These are phyloP conservation scores for Thalassophryne amazonica DNA, from an alignment of 2,797 vertebrate species.

Conservation along the genomic window DNA sequence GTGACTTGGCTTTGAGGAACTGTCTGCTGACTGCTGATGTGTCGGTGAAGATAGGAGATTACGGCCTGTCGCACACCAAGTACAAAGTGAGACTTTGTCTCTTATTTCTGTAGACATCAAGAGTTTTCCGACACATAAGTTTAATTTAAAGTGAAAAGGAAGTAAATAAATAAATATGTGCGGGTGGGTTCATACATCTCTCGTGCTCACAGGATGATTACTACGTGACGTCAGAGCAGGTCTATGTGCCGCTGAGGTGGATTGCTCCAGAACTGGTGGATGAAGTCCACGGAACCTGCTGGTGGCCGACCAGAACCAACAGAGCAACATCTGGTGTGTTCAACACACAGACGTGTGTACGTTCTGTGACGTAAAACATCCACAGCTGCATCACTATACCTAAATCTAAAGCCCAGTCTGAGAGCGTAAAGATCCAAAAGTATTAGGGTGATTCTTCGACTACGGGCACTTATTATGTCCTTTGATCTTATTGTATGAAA, in stretches of 20 bases:
- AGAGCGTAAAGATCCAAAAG: too few relatives aligned
- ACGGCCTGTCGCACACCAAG: constrained; percentile 89
- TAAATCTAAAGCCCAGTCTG: too few relatives aligned
- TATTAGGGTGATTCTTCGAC: too few relatives aligned
- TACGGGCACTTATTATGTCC: too few relatives aligned
- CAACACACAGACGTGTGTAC: too few relatives aligned
- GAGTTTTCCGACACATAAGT: too few relatives aligned
- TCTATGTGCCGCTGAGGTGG: constrained; percentile 93
- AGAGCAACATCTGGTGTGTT: constrained; percentile 99
- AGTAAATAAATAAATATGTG: neutral
- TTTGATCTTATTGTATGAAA: too few relatives aligned
- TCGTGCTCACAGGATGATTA: constrained; percentile 89
- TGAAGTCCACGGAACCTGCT: constrained; percentile 91
- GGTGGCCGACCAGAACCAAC: constrained; percentile 88
- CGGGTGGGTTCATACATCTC: neutral
- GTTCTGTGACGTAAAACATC: too few relatives aligned
- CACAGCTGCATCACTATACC: too few relatives aligned
- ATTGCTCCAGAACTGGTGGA: constrained; percentile 95
- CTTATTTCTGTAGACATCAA: too few relatives aligned
- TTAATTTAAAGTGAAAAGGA: neutral
- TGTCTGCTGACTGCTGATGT: constrained; percentile 89
- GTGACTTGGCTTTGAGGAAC: constrained; percentile 94
- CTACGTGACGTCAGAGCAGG: constrained; percentile 90
- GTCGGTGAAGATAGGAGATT: constrained; percentile 95
- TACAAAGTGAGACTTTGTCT: too few relatives aligned